Percentiles rank a stretch among this genome's conserved stretches.
These are phyloP conservation scores for Napeogenes sylphis DNA, from an alignment of 2,888 invertebrate species.

Conservation along the genomic window DNA sequence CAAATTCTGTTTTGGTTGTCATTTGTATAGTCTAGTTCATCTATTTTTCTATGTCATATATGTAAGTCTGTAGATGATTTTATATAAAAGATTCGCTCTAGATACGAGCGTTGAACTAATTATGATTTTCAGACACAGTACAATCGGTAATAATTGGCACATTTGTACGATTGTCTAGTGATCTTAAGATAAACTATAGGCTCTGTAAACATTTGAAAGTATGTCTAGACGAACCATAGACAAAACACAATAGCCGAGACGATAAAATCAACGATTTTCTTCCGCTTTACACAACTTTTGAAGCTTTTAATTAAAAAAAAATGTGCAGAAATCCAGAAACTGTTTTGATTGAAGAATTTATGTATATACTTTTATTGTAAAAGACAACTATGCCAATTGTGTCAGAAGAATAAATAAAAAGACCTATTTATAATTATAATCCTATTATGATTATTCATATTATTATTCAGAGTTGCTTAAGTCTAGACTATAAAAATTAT, in stretches of 20 bases:
- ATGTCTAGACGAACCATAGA: slow-evolving; percentile 28
- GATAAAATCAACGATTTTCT: slow-evolving; percentile 1
- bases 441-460: no score
- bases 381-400: no score
- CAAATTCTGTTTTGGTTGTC: neutral
- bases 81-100: slow-evolving; percentile 4
- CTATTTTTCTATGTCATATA: neutral
- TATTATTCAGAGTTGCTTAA: no score
- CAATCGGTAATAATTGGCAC: slow-evolving; percentile 24
- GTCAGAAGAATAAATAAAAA: no score
- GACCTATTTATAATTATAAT: no score
- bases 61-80: neutral
- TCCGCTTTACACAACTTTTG: neutral
- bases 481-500: no score
- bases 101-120: slow-evolving; percentile 19
- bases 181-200: slow-evolving; percentile 23
- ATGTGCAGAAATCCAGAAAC: no score
- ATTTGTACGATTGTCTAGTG: slow-evolving; percentile 15
- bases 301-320: neutral
- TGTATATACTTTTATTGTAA: no score
- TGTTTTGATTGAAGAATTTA: no score
- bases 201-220: slow-evolving; percentile 21
- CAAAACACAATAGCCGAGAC: slow-evolving; percentile 12
- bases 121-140: slow-evolving; percentile 19
- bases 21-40: slow-evolving; percentile 4